A percentile compares a stretch with the other conserved stretches of the same genome.
Conservation (phyloP, 1,140 invertebrate genomes). For the Ceratina australensis region DNA sequence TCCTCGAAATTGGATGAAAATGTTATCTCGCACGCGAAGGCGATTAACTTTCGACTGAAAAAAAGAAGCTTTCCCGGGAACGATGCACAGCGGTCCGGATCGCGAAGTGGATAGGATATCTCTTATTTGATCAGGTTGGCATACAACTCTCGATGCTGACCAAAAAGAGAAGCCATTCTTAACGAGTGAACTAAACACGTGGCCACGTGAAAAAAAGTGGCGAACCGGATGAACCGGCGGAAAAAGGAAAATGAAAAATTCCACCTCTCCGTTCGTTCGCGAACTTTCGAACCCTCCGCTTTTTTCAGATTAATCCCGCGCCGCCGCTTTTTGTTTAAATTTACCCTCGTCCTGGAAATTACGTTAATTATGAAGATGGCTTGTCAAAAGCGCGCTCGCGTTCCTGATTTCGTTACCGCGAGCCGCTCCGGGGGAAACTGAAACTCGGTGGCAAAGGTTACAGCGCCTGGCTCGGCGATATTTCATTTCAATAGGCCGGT, state of each 20-base stretch:
- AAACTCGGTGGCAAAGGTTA: not conserved
- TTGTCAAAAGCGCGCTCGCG: not conserved
- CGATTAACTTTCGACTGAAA: too few relatives aligned
- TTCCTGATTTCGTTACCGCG: slow-evolving; percentile 10
- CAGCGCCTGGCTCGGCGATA: not conserved
- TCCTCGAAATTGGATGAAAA: too few relatives aligned
- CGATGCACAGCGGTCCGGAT: too few relatives aligned
- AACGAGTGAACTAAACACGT: not conserved
- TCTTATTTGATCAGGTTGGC: too few relatives aligned
- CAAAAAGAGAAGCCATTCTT: slow-evolving; percentile 2
- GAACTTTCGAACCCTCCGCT: not conserved
- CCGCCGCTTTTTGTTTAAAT: slow-evolving; percentile 16
- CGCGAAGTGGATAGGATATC: too few relatives aligned
- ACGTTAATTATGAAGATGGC: slow-evolving; percentile 31
- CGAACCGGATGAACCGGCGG: too few relatives aligned
- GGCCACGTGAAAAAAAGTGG: not conserved
- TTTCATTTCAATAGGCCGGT: not conserved
- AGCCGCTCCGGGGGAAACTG: not conserved
- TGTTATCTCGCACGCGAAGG: too few relatives aligned
- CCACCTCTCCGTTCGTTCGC: not conserved
- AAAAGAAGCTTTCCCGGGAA: too few relatives aligned
- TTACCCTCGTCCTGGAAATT: slow-evolving; percentile 7
- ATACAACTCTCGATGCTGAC: not conserved
- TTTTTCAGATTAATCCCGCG: slow-evolving; percentile 2
- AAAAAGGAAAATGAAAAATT: not conserved